Percentiles rank a stretch among this genome's conserved stretches.
phyloP scores from a whole-genome alignment of 2,797 vertebrate genomes.

The Acipenser transmontanus region DNA sequence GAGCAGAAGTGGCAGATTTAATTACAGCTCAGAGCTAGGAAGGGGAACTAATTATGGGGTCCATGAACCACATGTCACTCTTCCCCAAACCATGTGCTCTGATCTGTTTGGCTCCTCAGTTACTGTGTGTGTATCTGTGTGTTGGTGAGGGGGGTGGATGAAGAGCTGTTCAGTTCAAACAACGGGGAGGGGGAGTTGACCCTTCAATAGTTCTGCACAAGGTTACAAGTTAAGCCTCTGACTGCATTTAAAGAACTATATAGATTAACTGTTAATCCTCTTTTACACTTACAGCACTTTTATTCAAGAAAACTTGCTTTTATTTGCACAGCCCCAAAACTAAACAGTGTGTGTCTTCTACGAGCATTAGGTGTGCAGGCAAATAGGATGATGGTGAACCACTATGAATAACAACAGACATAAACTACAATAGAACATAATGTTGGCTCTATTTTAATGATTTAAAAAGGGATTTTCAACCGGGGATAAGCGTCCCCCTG shows the following conservation, averaged over 20 bases:
- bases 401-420: conserved; percentile 4
- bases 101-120: conserved; percentile 34
- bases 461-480: too few species aligned
- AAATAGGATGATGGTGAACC: conserved; percentile 3
- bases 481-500: too few species aligned
- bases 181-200: background rate
- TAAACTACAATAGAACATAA: background rate
- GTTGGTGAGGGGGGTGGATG: conserved; percentile 13
- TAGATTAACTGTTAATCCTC: conserved; percentile 8
- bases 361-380: background rate
- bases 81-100: conserved; percentile 49
- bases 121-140: conserved; percentile 9
- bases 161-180: background rate
- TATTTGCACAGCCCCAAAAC: background rate
- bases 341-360: background rate
- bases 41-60: conserved; percentile 75
- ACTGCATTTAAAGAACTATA: conserved; percentile 7
- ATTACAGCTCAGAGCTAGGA: conserved; percentile 79
- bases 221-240: conserved; percentile 1
- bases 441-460: too few species aligned
- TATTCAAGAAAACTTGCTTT: background rate
- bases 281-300: background rate
- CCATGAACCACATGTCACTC: conserved; percentile 62
- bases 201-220: background rate
- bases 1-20: conserved; percentile 87